Evolutionary conservation across 2,888 invertebrate species (phyloP).

Genomic region (Cephus sareptanus): DNA sequence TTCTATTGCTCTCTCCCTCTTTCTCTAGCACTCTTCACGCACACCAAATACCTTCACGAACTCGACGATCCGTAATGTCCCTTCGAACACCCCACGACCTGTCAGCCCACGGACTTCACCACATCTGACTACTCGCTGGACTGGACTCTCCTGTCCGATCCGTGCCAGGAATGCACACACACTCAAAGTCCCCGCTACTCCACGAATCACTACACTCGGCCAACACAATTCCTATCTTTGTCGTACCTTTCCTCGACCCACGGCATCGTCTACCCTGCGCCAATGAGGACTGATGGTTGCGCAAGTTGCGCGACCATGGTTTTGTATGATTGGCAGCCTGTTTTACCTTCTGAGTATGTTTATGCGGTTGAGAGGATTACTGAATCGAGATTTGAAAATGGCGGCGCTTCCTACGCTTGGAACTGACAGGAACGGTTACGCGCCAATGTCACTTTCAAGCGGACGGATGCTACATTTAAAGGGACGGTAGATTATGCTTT

Average conservation of each 20-base stretch:
- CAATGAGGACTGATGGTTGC: neutral
- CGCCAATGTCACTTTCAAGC: neutral
- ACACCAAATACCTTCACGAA: slow-evolving; percentile 32
- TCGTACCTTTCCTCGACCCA: neutral
- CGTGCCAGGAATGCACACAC: slow-evolving; percentile 1
- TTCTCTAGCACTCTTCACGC: slow-evolving; percentile 18
- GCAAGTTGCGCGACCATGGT: neutral
- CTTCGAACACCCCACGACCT: slow-evolving; percentile 44
- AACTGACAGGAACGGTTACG: neutral
- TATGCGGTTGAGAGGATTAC: neutral
- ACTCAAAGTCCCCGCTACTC: neutral
- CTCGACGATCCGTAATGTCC: slow-evolving; percentile 39
- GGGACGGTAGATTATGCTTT: neutral
- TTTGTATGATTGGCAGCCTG: neutral
- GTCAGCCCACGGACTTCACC: slow-evolving; percentile 49
- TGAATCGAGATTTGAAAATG: neutral
- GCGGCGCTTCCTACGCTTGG: neutral
- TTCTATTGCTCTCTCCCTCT: slow-evolving; percentile 11
- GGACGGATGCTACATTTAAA: neutral
- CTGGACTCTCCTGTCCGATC: slow-evolving; percentile 3
- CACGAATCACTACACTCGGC: neutral
- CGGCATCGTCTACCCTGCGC: neutral
- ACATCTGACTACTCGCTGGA: slow-evolving; percentile 38
- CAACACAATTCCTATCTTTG: neutral
- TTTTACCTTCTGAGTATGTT: neutral